Evolutionary conservation across 2,113 vertebrate genomes (phyloP).

Genomic region (Rhizomys pruinosus): DNA sequence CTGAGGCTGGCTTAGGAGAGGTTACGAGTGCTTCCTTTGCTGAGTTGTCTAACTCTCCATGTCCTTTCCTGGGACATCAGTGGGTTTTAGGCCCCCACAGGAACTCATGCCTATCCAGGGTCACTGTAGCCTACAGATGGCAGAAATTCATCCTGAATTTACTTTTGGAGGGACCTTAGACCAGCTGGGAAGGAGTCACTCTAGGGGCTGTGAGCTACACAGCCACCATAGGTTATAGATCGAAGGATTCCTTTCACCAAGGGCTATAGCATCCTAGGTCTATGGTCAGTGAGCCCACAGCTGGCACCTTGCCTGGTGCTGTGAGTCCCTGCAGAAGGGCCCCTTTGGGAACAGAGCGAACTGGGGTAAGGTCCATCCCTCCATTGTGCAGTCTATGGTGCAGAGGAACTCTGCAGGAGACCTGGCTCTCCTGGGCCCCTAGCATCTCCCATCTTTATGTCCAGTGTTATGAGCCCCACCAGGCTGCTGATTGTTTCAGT

Average conservation of each 20-base stretch:
- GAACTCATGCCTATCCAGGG: background rate
- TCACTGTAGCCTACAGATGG: background rate
- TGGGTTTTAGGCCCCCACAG: background rate
- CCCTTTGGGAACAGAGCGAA: background rate
- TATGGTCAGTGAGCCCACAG: background rate
- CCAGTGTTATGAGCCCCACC: background rate
- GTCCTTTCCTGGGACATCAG: background rate
- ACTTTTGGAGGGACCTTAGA: background rate
- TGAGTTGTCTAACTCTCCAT: background rate
- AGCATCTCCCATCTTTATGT: background rate
- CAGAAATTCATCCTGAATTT: background rate
- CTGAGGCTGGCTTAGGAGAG: background rate
- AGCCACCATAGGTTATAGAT: no score
- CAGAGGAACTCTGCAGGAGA: background rate
- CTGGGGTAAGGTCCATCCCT: background rate
- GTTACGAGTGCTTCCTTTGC: background rate
- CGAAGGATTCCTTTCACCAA: background rate
- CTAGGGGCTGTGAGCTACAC: background rate
- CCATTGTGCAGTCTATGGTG: background rate
- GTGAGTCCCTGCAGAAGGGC: background rate
- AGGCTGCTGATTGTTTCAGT: background rate
- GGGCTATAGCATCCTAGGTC: background rate
- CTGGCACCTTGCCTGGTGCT: no score
- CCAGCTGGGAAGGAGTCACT: background rate
- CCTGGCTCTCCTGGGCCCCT: background rate